Conservation (phyloP, 2,797 vertebrate species). For the Dendrocincla fuliginosa region DNA sequence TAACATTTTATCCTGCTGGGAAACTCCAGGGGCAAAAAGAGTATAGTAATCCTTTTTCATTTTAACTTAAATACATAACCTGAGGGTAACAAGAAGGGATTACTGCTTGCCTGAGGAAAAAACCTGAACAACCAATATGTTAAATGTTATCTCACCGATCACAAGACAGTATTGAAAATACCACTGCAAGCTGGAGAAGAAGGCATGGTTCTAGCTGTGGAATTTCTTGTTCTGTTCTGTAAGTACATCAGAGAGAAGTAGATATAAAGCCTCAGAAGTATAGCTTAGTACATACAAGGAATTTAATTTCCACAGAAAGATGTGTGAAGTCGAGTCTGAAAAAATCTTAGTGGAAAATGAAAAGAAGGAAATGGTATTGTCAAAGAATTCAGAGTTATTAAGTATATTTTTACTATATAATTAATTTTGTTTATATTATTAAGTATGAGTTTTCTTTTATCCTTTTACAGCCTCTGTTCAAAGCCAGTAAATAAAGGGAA, state of each 20-base stretch:
- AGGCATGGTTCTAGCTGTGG: background rate
- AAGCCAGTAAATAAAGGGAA: background rate
- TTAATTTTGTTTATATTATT: too few relatives aligned
- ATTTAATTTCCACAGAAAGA: background rate
- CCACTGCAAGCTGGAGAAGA: background rate
- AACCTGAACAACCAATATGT: background rate
- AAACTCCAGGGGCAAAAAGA: background rate
- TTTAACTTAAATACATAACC: slow-evolving; percentile 46
- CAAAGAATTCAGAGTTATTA: background rate
- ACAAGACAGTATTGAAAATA: slow-evolving; percentile 33
- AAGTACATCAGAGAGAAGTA: background rate
- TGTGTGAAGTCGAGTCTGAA: background rate
- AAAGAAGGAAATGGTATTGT: background rate
- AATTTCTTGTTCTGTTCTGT: background rate
- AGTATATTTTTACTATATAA: background rate
- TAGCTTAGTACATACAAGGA: background rate
- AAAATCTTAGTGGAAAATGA: background rate
- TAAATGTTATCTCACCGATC: slow-evolving; percentile 19
- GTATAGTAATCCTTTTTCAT: slow-evolving; percentile 11
- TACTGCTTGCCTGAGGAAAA: slow-evolving; percentile 33
- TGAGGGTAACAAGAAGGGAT: slow-evolving; percentile 50
- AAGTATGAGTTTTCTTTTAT: background rate
- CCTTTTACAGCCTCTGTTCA: background rate
- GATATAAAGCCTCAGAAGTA: background rate
- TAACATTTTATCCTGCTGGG: background rate